These are phyloP conservation scores for Rhinolophus ferrumequinum DNA, from an alignment of 2,113 vertebrate species.

Conservation along the genomic window DNA sequence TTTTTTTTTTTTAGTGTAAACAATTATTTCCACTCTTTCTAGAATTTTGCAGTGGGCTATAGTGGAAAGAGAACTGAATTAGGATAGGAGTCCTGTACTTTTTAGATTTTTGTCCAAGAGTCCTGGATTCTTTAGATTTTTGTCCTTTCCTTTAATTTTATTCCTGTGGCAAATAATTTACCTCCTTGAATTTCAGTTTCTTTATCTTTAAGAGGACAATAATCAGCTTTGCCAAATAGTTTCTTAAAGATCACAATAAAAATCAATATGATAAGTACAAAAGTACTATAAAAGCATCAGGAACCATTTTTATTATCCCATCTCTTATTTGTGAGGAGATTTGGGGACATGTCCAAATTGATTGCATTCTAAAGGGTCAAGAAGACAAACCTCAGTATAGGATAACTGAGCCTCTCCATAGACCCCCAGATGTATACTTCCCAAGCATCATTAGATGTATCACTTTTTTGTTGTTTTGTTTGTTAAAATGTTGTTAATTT, in stretches of 20 bases:
- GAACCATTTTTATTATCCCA: neutral
- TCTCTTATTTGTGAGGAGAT: neutral
- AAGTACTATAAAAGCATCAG: neutral
- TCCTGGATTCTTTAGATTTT: neutral
- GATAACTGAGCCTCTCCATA: neutral
- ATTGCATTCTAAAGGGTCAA: neutral
- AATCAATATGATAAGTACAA: constrained; percentile 31
- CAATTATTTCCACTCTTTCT: constrained; percentile 34
- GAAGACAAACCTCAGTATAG: neutral
- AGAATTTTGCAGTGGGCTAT: neutral
- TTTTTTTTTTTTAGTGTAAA: constrained; percentile 20
- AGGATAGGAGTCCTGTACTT: neutral
- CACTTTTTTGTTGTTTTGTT: neutral
- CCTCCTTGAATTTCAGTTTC: neutral
- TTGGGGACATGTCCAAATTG: neutral
- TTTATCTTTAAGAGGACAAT: constrained; percentile 33
- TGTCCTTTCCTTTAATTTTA: neutral
- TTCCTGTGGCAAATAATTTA: neutral
- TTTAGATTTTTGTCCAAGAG: neutral
- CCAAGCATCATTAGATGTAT: neutral
- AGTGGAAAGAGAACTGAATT: neutral
- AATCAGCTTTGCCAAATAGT: neutral
- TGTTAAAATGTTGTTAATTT: constrained; percentile 6
- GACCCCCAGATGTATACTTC: neutral
- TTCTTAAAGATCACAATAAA: constrained; percentile 31